Percentiles rank a stretch among this genome's conserved stretches.
Evolutionary conservation across 2,888 invertebrate species (phyloP).

Genomic region (Drosophila histrio): DNA sequence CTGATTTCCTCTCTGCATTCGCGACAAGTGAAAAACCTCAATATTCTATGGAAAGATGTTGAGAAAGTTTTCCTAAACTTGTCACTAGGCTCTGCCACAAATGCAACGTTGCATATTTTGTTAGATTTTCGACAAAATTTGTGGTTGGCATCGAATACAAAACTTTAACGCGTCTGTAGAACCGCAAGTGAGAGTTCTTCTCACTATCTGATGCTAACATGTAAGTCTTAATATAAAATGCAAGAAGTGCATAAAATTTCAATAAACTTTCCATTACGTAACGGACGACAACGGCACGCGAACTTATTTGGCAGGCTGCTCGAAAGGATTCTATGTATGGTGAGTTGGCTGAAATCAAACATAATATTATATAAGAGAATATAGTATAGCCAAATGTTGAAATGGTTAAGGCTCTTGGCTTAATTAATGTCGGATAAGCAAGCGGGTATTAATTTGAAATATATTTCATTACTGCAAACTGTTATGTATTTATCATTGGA

Average conservation of each 20-base stretch:
- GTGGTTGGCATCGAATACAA: slow-evolving; percentile 20
- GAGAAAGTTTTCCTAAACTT: slow-evolving; percentile 13
- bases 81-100: slow-evolving; percentile 15
- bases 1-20: no score
- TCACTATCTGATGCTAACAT: background rate
- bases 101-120: slow-evolving; percentile 1
- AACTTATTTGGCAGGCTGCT: background rate
- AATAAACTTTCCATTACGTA: slow-evolving; percentile 25
- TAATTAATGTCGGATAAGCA: background rate
- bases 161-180: slow-evolving; percentile 15
- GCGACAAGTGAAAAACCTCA: background rate
- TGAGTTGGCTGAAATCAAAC: background rate
- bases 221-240: slow-evolving; percentile 23
- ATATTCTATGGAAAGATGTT: background rate
- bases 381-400: background rate
- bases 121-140: slow-evolving; percentile 9
- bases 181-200: slow-evolving; percentile 20
- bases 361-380: background rate
- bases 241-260: slow-evolving; percentile 44
- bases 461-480: background rate
- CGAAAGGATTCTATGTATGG: background rate
- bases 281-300: slow-evolving; percentile 8
- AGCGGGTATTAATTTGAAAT: background rate
- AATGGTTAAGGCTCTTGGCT: background rate
- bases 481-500: background rate